Conservation (phyloP, 2,113 vertebrate species). For the Podarcis cretensis region DNA sequence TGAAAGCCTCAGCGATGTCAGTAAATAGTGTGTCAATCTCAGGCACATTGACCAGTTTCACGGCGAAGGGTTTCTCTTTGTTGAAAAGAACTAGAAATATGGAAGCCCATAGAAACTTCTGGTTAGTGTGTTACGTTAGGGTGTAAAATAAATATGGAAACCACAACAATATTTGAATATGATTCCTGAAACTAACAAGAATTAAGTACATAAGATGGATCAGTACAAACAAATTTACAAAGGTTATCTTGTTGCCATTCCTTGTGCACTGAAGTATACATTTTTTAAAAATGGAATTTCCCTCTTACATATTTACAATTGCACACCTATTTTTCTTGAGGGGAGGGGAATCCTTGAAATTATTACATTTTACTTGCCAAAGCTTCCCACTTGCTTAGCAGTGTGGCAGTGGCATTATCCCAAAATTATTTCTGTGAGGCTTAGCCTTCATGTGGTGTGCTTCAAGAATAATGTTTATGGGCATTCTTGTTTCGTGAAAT, state of each 20-base stretch:
- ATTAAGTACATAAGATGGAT: background rate
- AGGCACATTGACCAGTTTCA: slow-evolving; percentile 64
- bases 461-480: background rate
- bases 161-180: background rate
- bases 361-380: too few species aligned
- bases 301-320: background rate
- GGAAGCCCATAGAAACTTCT: background rate
- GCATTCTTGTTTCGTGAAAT: background rate
- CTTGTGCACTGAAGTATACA: background rate
- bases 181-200: background rate
- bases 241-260: background rate
- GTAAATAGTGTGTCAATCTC: slow-evolving; percentile 69
- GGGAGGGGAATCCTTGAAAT: background rate
- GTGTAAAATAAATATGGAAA: background rate
- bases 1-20: slow-evolving; percentile 68
- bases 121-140: background rate
- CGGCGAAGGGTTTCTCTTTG: slow-evolving; percentile 49
- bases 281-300: background rate
- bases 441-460: background rate
- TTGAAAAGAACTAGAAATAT: background rate
- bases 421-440: background rate
- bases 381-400: background rate
- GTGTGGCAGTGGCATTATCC: background rate
- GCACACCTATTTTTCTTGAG: background rate
- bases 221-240: background rate